Conservation (phyloP, 2,113 vertebrate species). For the Phalacrocorax aristotelis region DNA sequence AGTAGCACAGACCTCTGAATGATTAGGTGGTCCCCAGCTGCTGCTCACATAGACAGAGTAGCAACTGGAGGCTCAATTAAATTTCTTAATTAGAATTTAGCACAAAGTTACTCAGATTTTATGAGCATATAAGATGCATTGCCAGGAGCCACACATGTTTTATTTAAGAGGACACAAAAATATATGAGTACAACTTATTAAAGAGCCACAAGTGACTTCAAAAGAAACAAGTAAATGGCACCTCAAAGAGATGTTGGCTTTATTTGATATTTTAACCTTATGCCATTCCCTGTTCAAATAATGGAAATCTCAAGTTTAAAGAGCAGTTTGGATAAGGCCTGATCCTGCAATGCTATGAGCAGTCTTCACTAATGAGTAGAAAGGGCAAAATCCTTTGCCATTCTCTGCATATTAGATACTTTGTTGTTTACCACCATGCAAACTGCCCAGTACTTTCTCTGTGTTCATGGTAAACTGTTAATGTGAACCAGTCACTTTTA, state of each 20-base stretch:
- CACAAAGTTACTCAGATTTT: slow-evolving; percentile 10
- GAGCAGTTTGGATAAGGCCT: background rate
- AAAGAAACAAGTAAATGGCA: slow-evolving; percentile 26
- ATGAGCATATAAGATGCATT: slow-evolving; percentile 3
- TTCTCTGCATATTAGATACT: background rate
- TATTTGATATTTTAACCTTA: background rate
- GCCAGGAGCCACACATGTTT: background rate
- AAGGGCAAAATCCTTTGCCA: background rate
- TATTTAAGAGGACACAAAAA: slow-evolving; percentile 53
- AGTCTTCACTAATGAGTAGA: background rate
- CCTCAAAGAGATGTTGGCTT: background rate
- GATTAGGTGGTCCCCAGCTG: slow-evolving; percentile 43
- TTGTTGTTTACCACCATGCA: background rate
- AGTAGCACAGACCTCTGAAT: slow-evolving; percentile 35
- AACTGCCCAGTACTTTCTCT: background rate
- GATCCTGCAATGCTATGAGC: background rate
- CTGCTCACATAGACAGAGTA: slow-evolving; percentile 43
- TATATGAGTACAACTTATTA: slow-evolving; percentile 1
- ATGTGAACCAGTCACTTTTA: slow-evolving; percentile 19
- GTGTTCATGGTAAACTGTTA: background rate
- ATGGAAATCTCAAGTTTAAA: background rate
- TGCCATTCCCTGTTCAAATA: background rate
- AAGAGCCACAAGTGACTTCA: slow-evolving; percentile 1
- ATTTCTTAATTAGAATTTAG: slow-evolving; percentile 51
- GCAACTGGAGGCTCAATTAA: slow-evolving; percentile 53